phyloP scores from a whole-genome alignment of 1,140 invertebrate species.

The Drosophila parabipectinata region DNA sequence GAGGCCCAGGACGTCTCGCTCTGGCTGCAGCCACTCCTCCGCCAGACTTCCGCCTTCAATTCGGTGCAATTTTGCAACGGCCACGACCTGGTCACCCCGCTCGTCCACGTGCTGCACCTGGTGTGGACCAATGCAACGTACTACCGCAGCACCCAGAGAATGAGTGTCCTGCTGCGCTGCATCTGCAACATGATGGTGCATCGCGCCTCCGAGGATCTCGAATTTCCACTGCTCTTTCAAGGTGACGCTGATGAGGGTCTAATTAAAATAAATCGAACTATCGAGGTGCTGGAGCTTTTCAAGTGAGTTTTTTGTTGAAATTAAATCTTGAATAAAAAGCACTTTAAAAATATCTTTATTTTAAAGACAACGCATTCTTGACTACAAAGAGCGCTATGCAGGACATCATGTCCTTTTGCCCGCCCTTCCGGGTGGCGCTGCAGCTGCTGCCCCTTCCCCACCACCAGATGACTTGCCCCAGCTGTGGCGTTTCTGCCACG shows the following conservation, averaged over 20 bases:
- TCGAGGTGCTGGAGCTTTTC: constrained; percentile 70
- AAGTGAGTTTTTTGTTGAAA: constrained; percentile 39
- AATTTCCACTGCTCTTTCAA: constrained; percentile 87
- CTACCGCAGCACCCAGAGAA: constrained; percentile 91
- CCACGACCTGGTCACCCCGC: constrained; percentile 86
- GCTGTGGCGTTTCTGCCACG: constrained; percentile 89
- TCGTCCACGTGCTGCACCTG: constrained; percentile 90
- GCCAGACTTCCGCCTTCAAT: constrained; percentile 87
- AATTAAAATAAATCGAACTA: constrained; percentile 69
- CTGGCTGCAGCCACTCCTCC: constrained; percentile 87
- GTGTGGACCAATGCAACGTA: constrained; percentile 94
- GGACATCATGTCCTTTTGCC: constrained; percentile 84
- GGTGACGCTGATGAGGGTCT: constrained; percentile 85
- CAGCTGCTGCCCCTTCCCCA: constrained; percentile 5
- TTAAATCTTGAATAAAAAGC: too few relatives aligned
- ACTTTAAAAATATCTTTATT: not conserved
- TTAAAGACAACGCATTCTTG: constrained; percentile 54
- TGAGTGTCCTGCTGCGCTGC: constrained; percentile 89
- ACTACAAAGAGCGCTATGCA: constrained; percentile 79
- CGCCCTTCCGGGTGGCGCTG: constrained; percentile 35
- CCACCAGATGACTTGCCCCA: constrained; percentile 66
- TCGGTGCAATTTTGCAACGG: constrained; percentile 88
- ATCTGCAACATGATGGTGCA: constrained; percentile 90
- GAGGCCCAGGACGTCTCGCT: constrained; percentile 89
- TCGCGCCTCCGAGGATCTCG: constrained; percentile 84